Conservation (phyloP, 2,113 vertebrate species). For the Chunga burmeisteri region DNA sequence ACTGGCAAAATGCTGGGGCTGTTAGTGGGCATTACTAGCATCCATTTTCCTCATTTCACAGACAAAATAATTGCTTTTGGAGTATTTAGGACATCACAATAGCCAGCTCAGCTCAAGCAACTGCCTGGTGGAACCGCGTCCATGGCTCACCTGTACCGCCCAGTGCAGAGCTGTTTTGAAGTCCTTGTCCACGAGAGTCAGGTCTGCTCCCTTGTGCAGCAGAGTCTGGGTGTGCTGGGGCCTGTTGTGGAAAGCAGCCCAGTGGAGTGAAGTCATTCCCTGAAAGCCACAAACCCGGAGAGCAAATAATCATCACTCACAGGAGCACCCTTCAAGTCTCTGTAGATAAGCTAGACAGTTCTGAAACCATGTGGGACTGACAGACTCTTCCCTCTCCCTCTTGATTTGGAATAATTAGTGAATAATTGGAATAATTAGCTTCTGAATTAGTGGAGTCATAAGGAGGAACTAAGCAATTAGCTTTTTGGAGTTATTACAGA, state of each 20-base stretch:
- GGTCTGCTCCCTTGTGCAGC: conserved; percentile 85
- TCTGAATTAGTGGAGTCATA: background rate
- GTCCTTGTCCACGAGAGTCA: conserved; percentile 87
- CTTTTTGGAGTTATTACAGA: background rate
- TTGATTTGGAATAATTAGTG: background rate
- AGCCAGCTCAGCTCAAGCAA: background rate
- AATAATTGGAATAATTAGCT: background rate
- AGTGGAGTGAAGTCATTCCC: conserved; percentile 91
- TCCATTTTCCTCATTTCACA: background rate
- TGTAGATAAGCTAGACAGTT: background rate
- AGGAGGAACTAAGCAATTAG: background rate
- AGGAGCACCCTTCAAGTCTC: background rate
- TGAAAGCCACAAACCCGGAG: conserved; percentile 52
- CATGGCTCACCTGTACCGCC: conserved; percentile 83
- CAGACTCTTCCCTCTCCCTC: background rate
- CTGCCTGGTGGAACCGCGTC: accelerated
- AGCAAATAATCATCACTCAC: background rate
- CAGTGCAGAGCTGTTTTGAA: conserved; percentile 89
- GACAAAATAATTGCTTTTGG: background rate
- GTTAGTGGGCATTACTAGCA: background rate
- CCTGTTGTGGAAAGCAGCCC: conserved; percentile 88
- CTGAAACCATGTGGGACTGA: background rate
- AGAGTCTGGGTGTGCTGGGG: conserved; percentile 84
- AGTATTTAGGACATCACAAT: background rate
- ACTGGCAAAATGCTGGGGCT: background rate